Evolutionary conservation across 2,797 vertebrate species (phyloP).

Genomic region (Anas acuta): DNA sequence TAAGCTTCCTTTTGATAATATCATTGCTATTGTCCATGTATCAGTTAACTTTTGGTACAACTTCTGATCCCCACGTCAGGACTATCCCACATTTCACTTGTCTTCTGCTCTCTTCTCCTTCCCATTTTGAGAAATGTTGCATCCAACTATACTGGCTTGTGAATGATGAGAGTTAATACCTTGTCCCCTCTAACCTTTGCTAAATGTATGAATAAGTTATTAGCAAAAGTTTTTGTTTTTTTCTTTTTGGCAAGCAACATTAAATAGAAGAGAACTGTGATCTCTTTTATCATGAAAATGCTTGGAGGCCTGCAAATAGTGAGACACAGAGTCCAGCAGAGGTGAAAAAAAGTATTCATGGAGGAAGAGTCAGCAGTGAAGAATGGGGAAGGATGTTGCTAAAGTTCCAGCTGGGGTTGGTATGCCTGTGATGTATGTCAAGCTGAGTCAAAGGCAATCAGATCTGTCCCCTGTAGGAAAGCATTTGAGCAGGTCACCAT

Average conservation of each 20-base stretch:
- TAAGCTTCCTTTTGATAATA: not conserved
- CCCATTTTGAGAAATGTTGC: not conserved
- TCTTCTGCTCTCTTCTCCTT: not conserved
- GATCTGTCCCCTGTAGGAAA: not conserved
- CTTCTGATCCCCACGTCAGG: not conserved
- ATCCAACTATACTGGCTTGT: not conserved
- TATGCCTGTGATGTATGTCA: not conserved
- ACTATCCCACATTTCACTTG: not conserved
- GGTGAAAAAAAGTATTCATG: not conserved
- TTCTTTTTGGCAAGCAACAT: not conserved
- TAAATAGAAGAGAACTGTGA: not conserved
- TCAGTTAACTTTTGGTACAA: not conserved
- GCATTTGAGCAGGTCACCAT: fast-evolving
- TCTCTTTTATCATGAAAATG: not conserved
- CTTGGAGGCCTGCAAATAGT: not conserved
- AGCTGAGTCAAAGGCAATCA: not conserved
- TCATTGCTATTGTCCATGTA: not conserved
- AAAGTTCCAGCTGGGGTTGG: not conserved
- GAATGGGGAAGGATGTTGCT: not conserved
- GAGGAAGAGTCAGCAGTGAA: not conserved
- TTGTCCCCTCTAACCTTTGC: not conserved
- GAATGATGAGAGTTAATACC: not conserved
- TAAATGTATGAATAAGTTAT: not conserved
- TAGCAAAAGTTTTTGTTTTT: not conserved
- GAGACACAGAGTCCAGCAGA: not conserved